phyloP scores from a whole-genome alignment of 2,888 invertebrate genomes.

The Pollenia labialis region DNA sequence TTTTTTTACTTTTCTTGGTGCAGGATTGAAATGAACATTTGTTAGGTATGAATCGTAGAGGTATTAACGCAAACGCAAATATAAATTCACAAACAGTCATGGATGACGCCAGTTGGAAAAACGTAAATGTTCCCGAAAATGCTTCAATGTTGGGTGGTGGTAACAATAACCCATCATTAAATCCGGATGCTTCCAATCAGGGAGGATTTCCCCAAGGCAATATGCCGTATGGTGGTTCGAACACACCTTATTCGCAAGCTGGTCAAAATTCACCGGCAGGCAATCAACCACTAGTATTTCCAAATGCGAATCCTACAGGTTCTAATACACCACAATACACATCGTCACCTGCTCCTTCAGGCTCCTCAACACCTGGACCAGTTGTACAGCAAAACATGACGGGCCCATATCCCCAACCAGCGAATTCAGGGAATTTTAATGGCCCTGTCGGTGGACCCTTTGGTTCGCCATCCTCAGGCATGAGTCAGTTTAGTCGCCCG shows the following conservation, averaged over 20 bases:
- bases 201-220: slow-evolving; percentile 86
- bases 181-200: slow-evolving; percentile 87
- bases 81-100: slow-evolving; percentile 89
- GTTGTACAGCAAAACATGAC: slow-evolving; percentile 86
- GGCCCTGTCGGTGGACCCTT: slow-evolving; percentile 88
- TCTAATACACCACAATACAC: slow-evolving; percentile 93
- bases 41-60: slow-evolving; percentile 93
- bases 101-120: slow-evolving; percentile 93
- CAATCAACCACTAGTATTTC: slow-evolving; percentile 86
- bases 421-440: slow-evolving; percentile 87
- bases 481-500: slow-evolving; percentile 87
- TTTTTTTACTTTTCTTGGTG: slow-evolving; percentile 22
- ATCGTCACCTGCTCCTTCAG: slow-evolving; percentile 93
- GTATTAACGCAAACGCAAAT: slow-evolving; percentile 85
- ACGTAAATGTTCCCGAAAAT: slow-evolving; percentile 89
- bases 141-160: slow-evolving; percentile 86
- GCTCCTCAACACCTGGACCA: slow-evolving; percentile 92
- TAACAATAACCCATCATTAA: slow-evolving; percentile 87
- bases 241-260: slow-evolving; percentile 88
- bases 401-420: slow-evolving; percentile 85
- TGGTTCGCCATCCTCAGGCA: slow-evolving; percentile 88
- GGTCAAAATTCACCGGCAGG: slow-evolving; percentile 91
- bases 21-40: slow-evolving; percentile 75
- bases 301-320: slow-evolving; percentile 89
- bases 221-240: slow-evolving; percentile 85